Evolutionary conservation across 2,113 vertebrate species (phyloP), one percentile per base, ranked within the genome.

Genomic region (Trogon melanurus): DNA sequence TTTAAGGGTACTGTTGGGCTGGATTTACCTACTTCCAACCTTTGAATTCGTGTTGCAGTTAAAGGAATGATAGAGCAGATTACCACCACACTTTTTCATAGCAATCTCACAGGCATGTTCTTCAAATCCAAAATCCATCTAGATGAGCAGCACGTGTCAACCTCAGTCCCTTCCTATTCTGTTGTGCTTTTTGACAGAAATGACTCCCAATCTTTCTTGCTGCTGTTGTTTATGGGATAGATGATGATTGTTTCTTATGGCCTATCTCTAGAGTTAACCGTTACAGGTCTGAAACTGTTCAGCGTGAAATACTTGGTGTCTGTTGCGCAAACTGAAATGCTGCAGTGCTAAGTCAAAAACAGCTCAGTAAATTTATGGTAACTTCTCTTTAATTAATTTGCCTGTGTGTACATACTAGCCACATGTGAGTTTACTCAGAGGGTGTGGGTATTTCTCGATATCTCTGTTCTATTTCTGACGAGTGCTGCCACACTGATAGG

Each of bases 381-480:
- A 47, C 36, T 29, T 75, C 19, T n/a, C 11, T 67, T 62, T 45
- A 45, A 54, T 53, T 65, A n/a, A 10, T 64, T 45, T 71, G 19
- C 53, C 21, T 47, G 12, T 65, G 21, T 38, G 8, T 50, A 21
- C 12, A 16, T 67, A 27, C 6, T n/a, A 74, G 34, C 41, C 34
- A 54, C 5, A 29, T 53, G 30, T 60, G 71, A 20, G 6, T 90
- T 48, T 75, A 27, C 32, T 79, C 22, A 9, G 69, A 45, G 38
- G 32, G 6, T 60, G 48, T 71, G 79, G 30, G 10, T 69, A 57
- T 75, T 78, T 84, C 69, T 75, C 36, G 29, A 1, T 93, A 89
- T 50, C 53, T 78, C 45, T 84, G 16, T 92, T 93, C 90, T 95
- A 41, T 91, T 94, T 86, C 79, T 96, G 93, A 71, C 60, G 65